These are phyloP conservation scores for Mactra quadrangularis DNA, from an alignment of 1,140 invertebrate species.

Conservation along the genomic window DNA sequence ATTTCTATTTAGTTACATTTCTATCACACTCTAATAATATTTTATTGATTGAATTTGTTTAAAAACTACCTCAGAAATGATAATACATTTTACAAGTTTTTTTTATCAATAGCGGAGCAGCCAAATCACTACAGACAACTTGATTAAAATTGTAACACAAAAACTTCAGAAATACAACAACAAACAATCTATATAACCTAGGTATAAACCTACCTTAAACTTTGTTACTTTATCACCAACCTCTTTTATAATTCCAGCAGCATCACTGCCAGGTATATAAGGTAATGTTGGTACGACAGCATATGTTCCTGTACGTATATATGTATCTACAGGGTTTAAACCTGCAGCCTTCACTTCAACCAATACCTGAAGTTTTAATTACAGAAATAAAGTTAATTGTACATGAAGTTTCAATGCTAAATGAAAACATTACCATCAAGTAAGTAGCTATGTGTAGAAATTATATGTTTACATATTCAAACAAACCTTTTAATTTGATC, in stretches of 20 bases:
- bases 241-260: constrained; percentile 84
- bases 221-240: constrained; percentile 83
- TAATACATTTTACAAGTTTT: too few relatives aligned
- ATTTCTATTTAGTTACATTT: too few relatives aligned
- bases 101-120: too few relatives aligned
- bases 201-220: constrained; percentile 82
- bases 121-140: too few relatives aligned
- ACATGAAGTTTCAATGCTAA: too few relatives aligned
- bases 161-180: too few relatives aligned
- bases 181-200: too few relatives aligned
- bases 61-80: too few relatives aligned
- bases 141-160: too few relatives aligned
- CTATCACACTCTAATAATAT: too few relatives aligned
- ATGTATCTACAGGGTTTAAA: constrained; percentile 87
- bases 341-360: constrained; percentile 85
- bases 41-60: too few relatives aligned
- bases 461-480: not conserved
- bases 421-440: not conserved
- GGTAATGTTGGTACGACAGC: constrained; percentile 83
- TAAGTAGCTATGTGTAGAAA: not conserved
- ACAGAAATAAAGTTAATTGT: not conserved
- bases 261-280: constrained; percentile 85
- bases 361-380: constrained; percentile 84
- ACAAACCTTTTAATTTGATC: not conserved
- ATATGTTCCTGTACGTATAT: constrained; percentile 85